phyloP scores from a whole-genome alignment of 2,113 vertebrate species.

The Podilymbus podiceps region DNA sequence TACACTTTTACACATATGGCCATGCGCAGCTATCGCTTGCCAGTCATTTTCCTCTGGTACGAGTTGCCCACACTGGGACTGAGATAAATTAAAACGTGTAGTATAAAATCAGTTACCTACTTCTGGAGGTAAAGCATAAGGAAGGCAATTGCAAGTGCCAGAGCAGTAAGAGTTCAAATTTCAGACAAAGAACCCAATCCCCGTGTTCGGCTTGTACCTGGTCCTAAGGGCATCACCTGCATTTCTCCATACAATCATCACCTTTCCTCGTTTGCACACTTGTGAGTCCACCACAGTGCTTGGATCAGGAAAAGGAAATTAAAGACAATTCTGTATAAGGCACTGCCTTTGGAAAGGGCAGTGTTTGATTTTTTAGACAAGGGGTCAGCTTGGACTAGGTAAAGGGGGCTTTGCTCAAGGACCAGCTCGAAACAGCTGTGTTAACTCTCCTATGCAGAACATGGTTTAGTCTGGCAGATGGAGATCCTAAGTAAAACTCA shows the following conservation, averaged over 20 bases:
- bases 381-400: not conserved
- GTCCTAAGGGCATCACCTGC: not conserved
- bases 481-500: slow-evolving; percentile 41
- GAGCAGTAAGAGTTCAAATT: not conserved
- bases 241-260: rapidly evolving
- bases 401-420: not conserved
- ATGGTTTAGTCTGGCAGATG: slow-evolving; percentile 39
- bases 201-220: not conserved
- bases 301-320: not conserved
- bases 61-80: rapidly evolving
- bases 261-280: not conserved
- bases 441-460: not conserved
- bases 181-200: not conserved
- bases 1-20: rapidly evolving
- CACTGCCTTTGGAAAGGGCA: not conserved
- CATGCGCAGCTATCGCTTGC: not conserved
- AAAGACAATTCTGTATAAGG: not conserved
- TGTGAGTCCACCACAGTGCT: not conserved
- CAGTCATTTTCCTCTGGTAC: rapidly evolving
- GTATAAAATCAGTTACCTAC: not conserved
- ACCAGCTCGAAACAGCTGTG: slow-evolving; percentile 37
- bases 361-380: not conserved
- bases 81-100: not conserved
- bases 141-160: not conserved
- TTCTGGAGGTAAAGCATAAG: not conserved